phyloP scores from a whole-genome alignment of 2,797 vertebrate genomes.

The Lateolabrax maculatus region DNA sequence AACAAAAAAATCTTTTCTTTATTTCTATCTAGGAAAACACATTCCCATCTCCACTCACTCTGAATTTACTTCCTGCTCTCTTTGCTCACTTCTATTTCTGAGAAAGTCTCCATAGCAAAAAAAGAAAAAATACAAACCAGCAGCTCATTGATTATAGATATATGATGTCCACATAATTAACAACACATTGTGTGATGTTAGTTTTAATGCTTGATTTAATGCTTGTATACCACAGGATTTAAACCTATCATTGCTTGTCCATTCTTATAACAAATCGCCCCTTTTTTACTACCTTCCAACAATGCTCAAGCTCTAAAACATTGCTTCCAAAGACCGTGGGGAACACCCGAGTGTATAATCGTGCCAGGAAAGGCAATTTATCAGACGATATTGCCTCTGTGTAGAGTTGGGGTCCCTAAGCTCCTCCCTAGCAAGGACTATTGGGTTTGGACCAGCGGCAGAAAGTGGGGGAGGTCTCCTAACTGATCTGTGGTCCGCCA shows the following conservation, averaged over 20 bases:
- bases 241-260: slow-evolving; percentile 54
- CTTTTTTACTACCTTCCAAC: slow-evolving; percentile 62
- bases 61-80: slow-evolving; percentile 8
- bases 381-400: slow-evolving; percentile 83
- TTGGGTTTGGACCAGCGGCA: slow-evolving; percentile 71
- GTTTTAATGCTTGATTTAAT: slow-evolving; percentile 49
- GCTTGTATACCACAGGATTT: slow-evolving; percentile 43
- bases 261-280: slow-evolving; percentile 64
- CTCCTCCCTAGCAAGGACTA: slow-evolving; percentile 70
- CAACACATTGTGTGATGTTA: background rate
- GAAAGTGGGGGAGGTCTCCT: slow-evolving; percentile 72
- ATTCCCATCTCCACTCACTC: slow-evolving; percentile 1
- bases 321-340: slow-evolving; percentile 67
- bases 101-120: slow-evolving; percentile 7
- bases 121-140: background rate
- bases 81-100: background rate
- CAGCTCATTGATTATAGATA: slow-evolving; percentile 1
- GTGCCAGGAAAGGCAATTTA: slow-evolving; percentile 82
- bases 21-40: slow-evolving; percentile 16
- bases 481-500: slow-evolving; percentile 70
- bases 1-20: background rate
- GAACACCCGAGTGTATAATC: slow-evolving; percentile 76
- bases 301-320: slow-evolving; percentile 66
- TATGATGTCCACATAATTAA: slow-evolving; percentile 5
- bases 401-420: slow-evolving; percentile 75